Conservation (phyloP, 1,140 invertebrate species). For the Dendrolimus punctatus region DNA sequence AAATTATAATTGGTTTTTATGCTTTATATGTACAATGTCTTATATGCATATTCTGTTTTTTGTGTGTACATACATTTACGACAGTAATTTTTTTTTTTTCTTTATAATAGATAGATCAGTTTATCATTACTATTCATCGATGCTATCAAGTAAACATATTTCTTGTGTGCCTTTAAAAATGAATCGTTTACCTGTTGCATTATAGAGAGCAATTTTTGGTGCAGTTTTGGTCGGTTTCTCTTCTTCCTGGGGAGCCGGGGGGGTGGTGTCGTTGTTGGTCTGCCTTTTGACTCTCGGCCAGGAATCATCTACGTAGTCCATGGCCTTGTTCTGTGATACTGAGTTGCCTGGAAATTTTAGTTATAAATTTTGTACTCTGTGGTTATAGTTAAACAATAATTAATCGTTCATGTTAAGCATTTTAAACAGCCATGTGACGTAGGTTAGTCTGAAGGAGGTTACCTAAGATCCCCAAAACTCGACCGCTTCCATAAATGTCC, state of each 20-base stretch:
- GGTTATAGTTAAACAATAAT: too few species aligned
- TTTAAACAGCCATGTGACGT: too few species aligned
- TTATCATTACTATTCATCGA: too few species aligned
- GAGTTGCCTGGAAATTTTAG: slow-evolving; percentile 41
- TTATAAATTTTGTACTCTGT: neutral
- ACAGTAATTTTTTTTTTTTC: too few species aligned
- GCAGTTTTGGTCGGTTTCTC: slow-evolving; percentile 28
- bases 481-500: slow-evolving; percentile 70
- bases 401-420: too few species aligned
- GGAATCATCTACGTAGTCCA: slow-evolving; percentile 34
- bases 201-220: slow-evolving; percentile 44
- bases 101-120: too few species aligned
- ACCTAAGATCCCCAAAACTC: slow-evolving; percentile 72
- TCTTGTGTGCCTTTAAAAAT: too few species aligned
- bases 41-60: too few species aligned
- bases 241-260: slow-evolving; percentile 21
- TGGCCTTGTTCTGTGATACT: slow-evolving; percentile 36
- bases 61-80: too few species aligned
- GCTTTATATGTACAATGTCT: too few species aligned
- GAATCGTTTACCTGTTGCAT: slow-evolving; percentile 39
- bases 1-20: too few species aligned
- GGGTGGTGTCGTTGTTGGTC: slow-evolving; percentile 23
- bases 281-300: slow-evolving; percentile 41
- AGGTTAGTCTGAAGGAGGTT: slow-evolving; percentile 4
- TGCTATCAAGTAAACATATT: too few species aligned